Conservation (phyloP, 2,888 invertebrate genomes). For the Catocala nupta region DNA sequence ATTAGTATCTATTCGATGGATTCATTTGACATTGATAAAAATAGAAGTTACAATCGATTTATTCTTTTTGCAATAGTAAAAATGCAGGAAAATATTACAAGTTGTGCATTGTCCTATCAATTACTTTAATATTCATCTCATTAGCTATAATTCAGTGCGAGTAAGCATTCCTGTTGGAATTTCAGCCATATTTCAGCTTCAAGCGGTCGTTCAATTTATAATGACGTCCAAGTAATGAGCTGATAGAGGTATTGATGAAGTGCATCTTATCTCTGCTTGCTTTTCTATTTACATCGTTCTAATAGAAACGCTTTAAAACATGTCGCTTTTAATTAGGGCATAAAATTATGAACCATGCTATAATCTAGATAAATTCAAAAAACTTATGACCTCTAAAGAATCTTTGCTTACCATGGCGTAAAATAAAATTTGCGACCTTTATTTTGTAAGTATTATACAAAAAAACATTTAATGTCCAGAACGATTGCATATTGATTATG, state of each 20-base stretch:
- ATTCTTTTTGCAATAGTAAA: slow-evolving; percentile 32
- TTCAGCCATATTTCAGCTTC: slow-evolving; percentile 76
- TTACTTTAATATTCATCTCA: slow-evolving; percentile 77
- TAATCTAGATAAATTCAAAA: too few relatives aligned
- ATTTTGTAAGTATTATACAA: too few relatives aligned
- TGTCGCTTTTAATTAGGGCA: too few relatives aligned
- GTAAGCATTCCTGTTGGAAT: slow-evolving; percentile 77
- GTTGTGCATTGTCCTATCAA: slow-evolving; percentile 57
- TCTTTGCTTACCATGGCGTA: too few relatives aligned
- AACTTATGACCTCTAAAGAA: too few relatives aligned
- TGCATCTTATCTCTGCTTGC: neutral
- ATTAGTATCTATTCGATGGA: neutral
- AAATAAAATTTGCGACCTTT: too few relatives aligned
- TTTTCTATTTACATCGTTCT: too few relatives aligned
- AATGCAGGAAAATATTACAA: slow-evolving; percentile 47
- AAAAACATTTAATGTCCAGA: too few relatives aligned
- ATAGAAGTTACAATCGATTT: neutral
- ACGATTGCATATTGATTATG: too few relatives aligned
- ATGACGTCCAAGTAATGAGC: slow-evolving; percentile 47
- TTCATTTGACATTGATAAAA: neutral
- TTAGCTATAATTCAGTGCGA: slow-evolving; percentile 77
- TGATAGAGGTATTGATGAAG: slow-evolving; percentile 20
- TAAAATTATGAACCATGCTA: too few relatives aligned
- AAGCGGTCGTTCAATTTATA: slow-evolving; percentile 74
- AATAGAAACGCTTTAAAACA: too few relatives aligned